Evolutionary conservation across 1,140 invertebrate genomes (phyloP), one percentile per base, ranked within the genome.

Genomic region (Pseudomyrmex flavicornis): DNA sequence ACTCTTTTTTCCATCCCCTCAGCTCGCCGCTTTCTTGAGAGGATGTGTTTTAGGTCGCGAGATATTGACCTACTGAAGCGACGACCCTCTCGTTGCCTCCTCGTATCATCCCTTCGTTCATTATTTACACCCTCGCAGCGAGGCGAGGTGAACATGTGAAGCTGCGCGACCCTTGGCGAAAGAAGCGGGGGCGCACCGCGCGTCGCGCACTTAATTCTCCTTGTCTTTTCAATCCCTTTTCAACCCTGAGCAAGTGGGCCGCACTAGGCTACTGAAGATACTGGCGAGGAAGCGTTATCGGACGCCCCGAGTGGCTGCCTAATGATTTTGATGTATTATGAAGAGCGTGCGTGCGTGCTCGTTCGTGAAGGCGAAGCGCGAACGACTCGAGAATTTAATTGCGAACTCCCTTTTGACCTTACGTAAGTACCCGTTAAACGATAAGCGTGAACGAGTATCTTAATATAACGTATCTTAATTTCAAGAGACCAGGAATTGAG

Each of bases 71-170:
- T 88, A 92, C 68, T 92, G 86, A 91, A 76, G 46, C 80, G 73
- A 84, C 52, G 56, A 72, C 90, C 90, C 90, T 84, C 50, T 52
- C 84, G 80, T 75, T 58, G 73, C 62, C 62, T 77, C 44, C 80
- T 84, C 66, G 85, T 85, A 90, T 91, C 89, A 88, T 91, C 88
- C 91, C 91, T 91, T 88, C 90, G 89, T 91, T 92, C 90, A 92
- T 92, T 92, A 92, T 92, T 92, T 91, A 92, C 90, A 89, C 91
- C 91, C 91, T 90, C 87, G 69, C 77, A 83, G 80, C 76, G 87
- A 74, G 63, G 69, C 80, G 48, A 75, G 66, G 13, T 63, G 72
- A 76, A 82, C 84, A 85, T 82, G 75, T 86, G 85, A 85, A 85
- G 63, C 75, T 52, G 46, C 70, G 63, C 68, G 65, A 85, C 86